Base-by-base conservation (phyloP, 2,888 invertebrate genomes). In the Sussaba pulchella region DNA sequence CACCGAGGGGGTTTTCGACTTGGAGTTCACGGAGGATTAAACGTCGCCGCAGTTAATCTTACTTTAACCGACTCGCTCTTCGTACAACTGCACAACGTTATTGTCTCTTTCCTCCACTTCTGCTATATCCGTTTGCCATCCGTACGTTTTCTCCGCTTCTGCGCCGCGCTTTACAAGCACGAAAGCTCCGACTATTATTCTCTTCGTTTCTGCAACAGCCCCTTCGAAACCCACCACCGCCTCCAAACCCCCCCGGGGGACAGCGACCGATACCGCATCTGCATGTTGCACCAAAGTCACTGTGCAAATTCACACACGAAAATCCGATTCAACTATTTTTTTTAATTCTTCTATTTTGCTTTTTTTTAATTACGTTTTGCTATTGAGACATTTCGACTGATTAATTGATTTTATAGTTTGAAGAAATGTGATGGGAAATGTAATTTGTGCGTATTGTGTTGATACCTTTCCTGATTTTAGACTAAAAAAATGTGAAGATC, bases 21-120 rank as follows among this genome's bases (percentile, higher is more conserved):
- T 72, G 67, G 72, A 79, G 73, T 82, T 79, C 82, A 79, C 82
- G 82, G 72, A 70, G 82, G 79, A 82, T 82, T 79, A 69, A 82
- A 67, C 76, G 66, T 57, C 75, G 72, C 79, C 64, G 75, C 69
- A 82, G 76, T 82, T 82, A 82, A 78, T 78, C 78, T 72, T 78
- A 78, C 78, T 78, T 78, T 78, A 63, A 64, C 69, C 12, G 61
- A 63, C 61, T 76, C 54, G 21, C 59, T 66, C 54, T 41, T 21
- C 36, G 41, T 50, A 43, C 31, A 73, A 64, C 41, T 54, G 43
- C 17, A 66, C 63, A 73, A 73, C 73, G 73, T 43, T 73, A 64
- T 73, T 19, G 39, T 50, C 14, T 31, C 26, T 26, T 45, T 31
- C 24, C 52, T 17, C 21, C 9, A 17, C 36, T 10, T n/a, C 21